A percentile compares a stretch with the other conserved stretches of the same genome.
phyloP scores from a whole-genome alignment of 1,140 invertebrate genomes.

The Drosophila ironensis region DNA sequence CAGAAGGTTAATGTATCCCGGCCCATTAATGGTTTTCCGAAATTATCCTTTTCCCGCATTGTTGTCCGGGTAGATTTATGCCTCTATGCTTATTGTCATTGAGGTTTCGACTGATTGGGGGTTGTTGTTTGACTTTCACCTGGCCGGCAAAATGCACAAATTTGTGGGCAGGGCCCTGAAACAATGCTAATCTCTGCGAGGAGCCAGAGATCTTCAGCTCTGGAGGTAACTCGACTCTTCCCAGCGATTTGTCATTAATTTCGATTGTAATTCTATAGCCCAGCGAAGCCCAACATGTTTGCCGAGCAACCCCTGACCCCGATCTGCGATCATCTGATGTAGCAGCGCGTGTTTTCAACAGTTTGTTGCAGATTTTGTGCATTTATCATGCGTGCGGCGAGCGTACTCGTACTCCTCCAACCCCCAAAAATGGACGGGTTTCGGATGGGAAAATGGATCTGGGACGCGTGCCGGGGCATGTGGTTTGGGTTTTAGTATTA shows the following conservation, averaged over 20 bases:
- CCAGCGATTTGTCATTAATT: conserved; percentile 58
- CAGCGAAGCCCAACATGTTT: conserved; percentile 5
- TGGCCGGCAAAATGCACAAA: conserved; percentile 32
- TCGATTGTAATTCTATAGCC: conserved; percentile 61
- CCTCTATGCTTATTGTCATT: conserved; percentile 39
- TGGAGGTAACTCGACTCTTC: conserved; percentile 33
- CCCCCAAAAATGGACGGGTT: too few relatives aligned
- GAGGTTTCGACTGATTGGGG: conserved; percentile 18
- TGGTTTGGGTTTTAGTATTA: conserved; percentile 78
- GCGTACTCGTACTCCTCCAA: background rate
- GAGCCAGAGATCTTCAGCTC: conserved; percentile 26
- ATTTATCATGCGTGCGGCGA: conserved; percentile 64
- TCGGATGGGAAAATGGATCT: too few relatives aligned
- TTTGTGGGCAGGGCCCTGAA: conserved; percentile 39
- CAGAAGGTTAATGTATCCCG: too few relatives aligned
- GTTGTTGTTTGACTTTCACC: conserved; percentile 30
- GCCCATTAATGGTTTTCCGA: conserved; percentile 75
- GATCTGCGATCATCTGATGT: conserved; percentile 21
- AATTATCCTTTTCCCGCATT: conserved; percentile 79
- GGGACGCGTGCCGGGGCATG: conserved; percentile 70
- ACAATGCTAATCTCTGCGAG: conserved; percentile 48
- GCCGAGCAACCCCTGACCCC: conserved; percentile 7
- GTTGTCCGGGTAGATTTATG: conserved; percentile 50
- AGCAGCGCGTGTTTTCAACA: conserved; percentile 73
- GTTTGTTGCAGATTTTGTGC: conserved; percentile 79